A percentile compares a stretch with the other conserved stretches of the same genome.
These are phyloP conservation scores for Sterrhoptilus dennistouni DNA, from an alignment of 2,113 vertebrate genomes.

Conservation along the genomic window DNA sequence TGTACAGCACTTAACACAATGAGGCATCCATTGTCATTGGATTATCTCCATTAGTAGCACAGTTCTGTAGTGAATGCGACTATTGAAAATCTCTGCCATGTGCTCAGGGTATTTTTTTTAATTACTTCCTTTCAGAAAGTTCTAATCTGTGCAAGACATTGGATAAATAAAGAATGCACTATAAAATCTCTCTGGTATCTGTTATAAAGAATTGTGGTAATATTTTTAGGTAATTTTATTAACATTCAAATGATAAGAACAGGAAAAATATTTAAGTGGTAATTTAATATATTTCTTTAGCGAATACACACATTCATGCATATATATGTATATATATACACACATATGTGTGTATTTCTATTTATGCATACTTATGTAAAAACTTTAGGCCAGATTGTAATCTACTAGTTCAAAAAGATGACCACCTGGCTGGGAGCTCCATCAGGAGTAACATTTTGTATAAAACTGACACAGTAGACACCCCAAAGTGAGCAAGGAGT, in stretches of 20 bases:
- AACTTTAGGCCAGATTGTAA: neutral
- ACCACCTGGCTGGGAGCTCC: neutral
- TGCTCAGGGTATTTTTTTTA: neutral
- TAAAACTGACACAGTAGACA: neutral
- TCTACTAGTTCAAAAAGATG: neutral
- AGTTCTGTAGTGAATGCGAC: neutral
- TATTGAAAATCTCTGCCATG: slow-evolving; percentile 5
- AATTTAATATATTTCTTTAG: neutral
- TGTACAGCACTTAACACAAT: slow-evolving; percentile 3
- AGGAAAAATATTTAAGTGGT: neutral
- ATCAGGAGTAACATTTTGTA: neutral
- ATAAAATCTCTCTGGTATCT: neutral
- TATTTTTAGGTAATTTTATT: neutral
- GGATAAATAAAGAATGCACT: neutral
- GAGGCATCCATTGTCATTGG: neutral
- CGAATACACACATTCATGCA: neutral
- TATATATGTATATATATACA: neutral
- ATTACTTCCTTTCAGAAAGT: neutral
- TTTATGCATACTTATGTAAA: neutral
- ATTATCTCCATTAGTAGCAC: neutral
- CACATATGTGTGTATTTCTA: neutral
- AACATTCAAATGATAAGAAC: neutral
- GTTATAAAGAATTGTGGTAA: neutral
- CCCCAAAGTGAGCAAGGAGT: neutral
- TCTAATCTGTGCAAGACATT: neutral